Conservation (phyloP, 2,797 vertebrate genomes). For the Gallinago solitaria region DNA sequence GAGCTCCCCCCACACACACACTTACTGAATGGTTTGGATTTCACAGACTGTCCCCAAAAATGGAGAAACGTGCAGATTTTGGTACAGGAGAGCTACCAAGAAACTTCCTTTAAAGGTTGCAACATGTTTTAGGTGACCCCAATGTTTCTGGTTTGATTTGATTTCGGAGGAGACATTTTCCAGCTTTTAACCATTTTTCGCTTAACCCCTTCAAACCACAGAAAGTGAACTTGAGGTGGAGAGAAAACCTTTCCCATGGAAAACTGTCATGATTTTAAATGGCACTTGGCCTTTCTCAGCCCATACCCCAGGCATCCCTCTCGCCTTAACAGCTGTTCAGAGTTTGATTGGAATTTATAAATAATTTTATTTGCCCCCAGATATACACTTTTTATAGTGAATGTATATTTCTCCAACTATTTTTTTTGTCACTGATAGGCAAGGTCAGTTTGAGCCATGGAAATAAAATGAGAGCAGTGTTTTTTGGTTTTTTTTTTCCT, state of each 20-base stretch:
- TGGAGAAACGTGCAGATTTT: background rate
- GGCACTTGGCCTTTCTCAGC: background rate
- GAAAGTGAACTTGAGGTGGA: background rate
- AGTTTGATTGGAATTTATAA: background rate
- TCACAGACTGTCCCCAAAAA: background rate
- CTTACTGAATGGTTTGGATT: background rate
- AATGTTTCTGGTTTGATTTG: background rate
- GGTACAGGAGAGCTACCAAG: background rate
- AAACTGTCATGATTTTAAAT: background rate
- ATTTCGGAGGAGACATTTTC: background rate
- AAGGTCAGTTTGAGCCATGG: background rate
- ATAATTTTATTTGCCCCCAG: background rate
- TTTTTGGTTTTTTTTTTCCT: rapidly evolving
- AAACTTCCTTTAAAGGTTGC: background rate
- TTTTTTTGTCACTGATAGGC: background rate
- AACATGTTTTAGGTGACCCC: background rate
- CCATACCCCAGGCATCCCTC: background rate
- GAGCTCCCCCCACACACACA: background rate
- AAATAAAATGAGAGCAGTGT: background rate
- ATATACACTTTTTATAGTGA: background rate
- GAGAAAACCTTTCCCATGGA: background rate
- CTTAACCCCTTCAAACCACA: background rate
- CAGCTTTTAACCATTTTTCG: background rate
- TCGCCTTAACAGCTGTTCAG: rapidly evolving
- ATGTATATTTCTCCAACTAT: background rate